Conservation (phyloP, 1,140 invertebrate species). For the Teleogryllus occipitalis region DNA sequence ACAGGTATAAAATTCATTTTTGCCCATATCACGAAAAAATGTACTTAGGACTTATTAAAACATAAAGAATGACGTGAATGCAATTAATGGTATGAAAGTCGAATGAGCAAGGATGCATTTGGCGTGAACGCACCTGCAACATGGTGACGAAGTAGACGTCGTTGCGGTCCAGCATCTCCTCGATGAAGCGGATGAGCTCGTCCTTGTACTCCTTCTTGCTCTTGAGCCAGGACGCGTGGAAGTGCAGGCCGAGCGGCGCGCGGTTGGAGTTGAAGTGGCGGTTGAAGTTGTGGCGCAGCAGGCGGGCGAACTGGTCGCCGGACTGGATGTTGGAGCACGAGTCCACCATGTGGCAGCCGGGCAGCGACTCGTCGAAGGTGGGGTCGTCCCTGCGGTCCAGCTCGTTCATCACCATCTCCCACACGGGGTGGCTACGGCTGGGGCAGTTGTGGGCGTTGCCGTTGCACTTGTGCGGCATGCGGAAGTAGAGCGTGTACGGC, state of each 20-base stretch:
- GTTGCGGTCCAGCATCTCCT: constrained; percentile 80
- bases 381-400: constrained; percentile 84
- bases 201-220: constrained; percentile 89
- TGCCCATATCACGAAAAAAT: too few relatives aligned
- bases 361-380: constrained; percentile 80
- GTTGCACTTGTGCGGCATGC: constrained; percentile 91
- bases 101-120: neutral
- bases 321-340: constrained; percentile 87
- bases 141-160: constrained; percentile 94
- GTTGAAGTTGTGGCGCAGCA: constrained; percentile 88
- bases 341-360: constrained; percentile 89
- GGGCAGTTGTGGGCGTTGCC: constrained; percentile 89
- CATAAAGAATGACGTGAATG: neutral
- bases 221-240: constrained; percentile 93
- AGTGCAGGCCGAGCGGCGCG: constrained; percentile 87
- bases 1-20: too few relatives aligned
- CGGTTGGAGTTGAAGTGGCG: constrained; percentile 87
- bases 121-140: constrained; percentile 51
- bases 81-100: neutral
- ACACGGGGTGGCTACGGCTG: constrained; percentile 80
- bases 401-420: constrained; percentile 96
- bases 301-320: constrained; percentile 76
- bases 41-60: too few relatives aligned
- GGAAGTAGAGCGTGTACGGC: constrained; percentile 92
- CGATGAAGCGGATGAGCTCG: constrained; percentile 86